Base-by-base conservation (phyloP, 1,140 invertebrate genomes). In the Polyergus mexicanus region DNA sequence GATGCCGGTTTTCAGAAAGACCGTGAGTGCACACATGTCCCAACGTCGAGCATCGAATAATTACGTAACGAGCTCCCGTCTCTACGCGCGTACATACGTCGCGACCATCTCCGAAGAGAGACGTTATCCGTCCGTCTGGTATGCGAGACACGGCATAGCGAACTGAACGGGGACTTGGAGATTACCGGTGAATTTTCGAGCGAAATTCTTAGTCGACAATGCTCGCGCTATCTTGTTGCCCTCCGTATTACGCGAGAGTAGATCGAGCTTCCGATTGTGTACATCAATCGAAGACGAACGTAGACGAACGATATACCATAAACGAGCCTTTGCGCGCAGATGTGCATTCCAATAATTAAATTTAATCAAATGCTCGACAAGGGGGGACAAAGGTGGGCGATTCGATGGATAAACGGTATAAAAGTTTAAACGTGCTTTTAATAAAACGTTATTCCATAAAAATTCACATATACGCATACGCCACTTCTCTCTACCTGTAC, bases 21-120 rank as follows among this genome's bases (percentile, higher is more conserved):
- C 71, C 54, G 44, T 11, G 32, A 41, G 28, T n/a, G 16, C 72
- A 62, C 58, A 62, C 68, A 56, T 60, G 71, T 84, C 66, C 32
- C 58, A 51, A 89, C 72, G 65, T 47, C 51, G 47, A 54, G 44
- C 84, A 83, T 88, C 84, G 72, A 90, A 89, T 87, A 90, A 89
- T 90, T 89, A 90, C 78, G 85, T 84, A 90, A 89, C 88, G 69
- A 89, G 78, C 47, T 54, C 28, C 28, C 38, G 16, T 62, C 58
- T 13, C 56, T 41, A 28, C 32, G 16, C 25, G n/a, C 28, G 5
- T 25, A 4, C 13, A 32, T n/a, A 11, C 19, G 51, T 32, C 25
- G 47, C 32, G 69, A 84, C 56, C 41, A 65, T 65, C 69, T 38
- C 0, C 51, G 4, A 65, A 65, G 69, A 84, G 66, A 86, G 74